These are phyloP conservation scores for Theropithecus gelada DNA, from an alignment of 2,113 vertebrate species.

Conservation along the genomic window DNA sequence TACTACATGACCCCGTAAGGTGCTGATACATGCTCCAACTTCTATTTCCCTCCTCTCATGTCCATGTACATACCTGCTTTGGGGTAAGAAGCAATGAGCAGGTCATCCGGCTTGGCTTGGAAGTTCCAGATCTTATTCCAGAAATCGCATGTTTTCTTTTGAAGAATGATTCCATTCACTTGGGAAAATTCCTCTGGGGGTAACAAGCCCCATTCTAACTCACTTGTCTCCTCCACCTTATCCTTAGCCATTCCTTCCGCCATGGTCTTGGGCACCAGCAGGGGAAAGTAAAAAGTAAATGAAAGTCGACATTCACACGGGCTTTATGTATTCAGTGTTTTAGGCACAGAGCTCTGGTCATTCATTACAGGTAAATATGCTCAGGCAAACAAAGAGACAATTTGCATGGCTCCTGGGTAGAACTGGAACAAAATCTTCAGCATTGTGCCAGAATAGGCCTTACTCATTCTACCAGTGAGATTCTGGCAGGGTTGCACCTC, in stretches of 20 bases:
- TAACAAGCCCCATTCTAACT: rapidly evolving
- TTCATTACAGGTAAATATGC: background rate
- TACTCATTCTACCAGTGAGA: background rate
- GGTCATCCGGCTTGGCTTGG: slow-evolving; percentile 84
- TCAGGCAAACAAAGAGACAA: background rate
- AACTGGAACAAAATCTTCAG: background rate
- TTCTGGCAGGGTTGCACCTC: background rate
- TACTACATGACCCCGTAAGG: background rate
- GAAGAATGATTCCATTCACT: slow-evolving; percentile 83
- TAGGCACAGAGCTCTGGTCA: background rate
- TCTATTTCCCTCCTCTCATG: slow-evolving; percentile 44
- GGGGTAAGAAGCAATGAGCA: slow-evolving; percentile 89
- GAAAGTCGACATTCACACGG: background rate
- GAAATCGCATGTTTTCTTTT: slow-evolving; percentile 77
- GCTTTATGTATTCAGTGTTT: background rate
- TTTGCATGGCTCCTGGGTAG: background rate
- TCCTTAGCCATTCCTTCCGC: background rate
- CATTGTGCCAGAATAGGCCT: background rate
- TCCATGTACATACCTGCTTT: slow-evolving; percentile 82
- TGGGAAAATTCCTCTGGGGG: rapidly evolving
- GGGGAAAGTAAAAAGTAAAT: background rate
- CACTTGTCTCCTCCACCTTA: background rate
- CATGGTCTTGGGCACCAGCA: background rate
- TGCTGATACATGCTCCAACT: background rate
- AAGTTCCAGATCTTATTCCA: slow-evolving; percentile 84